A percentile compares a stretch with the other conserved stretches of the same genome.
These are phyloP conservation scores for Bactericera cockerelli DNA, from an alignment of 1,140 invertebrate species.

Conservation along the genomic window DNA sequence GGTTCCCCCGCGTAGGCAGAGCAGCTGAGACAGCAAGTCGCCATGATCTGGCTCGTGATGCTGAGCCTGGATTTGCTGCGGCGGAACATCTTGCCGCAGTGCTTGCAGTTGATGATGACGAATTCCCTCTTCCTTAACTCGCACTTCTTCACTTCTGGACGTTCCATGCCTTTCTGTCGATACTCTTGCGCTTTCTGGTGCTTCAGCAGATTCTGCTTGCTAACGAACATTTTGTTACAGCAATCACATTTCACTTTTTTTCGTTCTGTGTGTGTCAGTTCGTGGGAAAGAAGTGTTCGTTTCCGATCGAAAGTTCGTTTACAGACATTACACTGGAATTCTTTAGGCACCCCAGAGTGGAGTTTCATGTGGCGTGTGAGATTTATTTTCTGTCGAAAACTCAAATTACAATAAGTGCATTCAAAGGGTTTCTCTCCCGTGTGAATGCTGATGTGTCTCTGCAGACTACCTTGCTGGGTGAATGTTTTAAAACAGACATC, in stretches of 20 bases:
- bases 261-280: not conserved
- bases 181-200: not conserved
- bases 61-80: too few species aligned
- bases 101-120: conserved; percentile 30
- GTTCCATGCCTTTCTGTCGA: conserved; percentile 32
- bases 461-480: conserved; percentile 25
- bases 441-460: not conserved
- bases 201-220: not conserved
- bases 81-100: conserved; percentile 27
- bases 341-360: not conserved
- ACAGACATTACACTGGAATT: not conserved
- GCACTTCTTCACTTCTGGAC: too few species aligned
- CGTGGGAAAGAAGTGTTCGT: not conserved
- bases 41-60: too few species aligned
- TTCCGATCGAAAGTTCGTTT: not conserved
- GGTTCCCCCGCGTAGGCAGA: not conserved
- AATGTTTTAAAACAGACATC: conserved; percentile 40
- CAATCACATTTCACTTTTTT: not conserved
- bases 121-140: too few species aligned
- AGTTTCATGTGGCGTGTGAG: not conserved
- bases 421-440: not conserved
- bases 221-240: not conserved
- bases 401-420: not conserved
- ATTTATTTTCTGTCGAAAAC: not conserved
- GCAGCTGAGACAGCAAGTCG: too few species aligned